Evolutionary conservation across 2,888 invertebrate species (phyloP).

Genomic region (Hipparchia sbordonii): DNA sequence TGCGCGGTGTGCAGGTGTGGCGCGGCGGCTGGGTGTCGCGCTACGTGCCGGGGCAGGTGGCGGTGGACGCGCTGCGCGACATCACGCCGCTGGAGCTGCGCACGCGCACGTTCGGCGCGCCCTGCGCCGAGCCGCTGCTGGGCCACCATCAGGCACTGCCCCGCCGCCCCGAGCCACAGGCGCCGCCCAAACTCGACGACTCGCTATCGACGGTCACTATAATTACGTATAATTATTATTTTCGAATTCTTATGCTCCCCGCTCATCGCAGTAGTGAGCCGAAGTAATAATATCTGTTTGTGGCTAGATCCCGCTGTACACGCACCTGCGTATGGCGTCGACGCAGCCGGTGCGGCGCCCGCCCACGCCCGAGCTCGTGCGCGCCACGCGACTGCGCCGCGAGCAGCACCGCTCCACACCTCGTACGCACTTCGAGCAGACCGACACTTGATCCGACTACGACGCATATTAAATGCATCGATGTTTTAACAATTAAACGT

Average conservation of each 20-base stretch:
- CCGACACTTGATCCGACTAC: background rate
- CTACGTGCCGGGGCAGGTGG: constrained; percentile 76
- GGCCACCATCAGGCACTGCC: constrained; percentile 84
- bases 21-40: constrained; percentile 75
- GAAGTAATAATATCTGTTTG: no score
- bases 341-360: constrained; percentile 82
- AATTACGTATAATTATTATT: no score
- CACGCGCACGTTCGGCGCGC: constrained; percentile 78
- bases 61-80: constrained; percentile 65
- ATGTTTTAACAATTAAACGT: background rate
- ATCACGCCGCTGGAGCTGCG: constrained; percentile 69
- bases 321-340: constrained; percentile 85
- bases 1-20: constrained; percentile 61
- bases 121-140: constrained; percentile 81
- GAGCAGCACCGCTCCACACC: constrained; percentile 38
- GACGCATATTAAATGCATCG: no score
- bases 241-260: no score
- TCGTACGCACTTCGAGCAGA: constrained; percentile 83
- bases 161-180: constrained; percentile 72
- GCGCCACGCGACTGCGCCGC: constrained; percentile 62
- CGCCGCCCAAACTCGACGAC: constrained; percentile 82
- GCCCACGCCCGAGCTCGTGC: constrained; percentile 79
- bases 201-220: constrained; percentile 58
- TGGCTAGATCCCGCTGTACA: constrained; percentile 86
- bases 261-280: no score